Base-by-base conservation (phyloP, 1,140 invertebrate genomes). In the Alviniconcha marisindica region DNA sequence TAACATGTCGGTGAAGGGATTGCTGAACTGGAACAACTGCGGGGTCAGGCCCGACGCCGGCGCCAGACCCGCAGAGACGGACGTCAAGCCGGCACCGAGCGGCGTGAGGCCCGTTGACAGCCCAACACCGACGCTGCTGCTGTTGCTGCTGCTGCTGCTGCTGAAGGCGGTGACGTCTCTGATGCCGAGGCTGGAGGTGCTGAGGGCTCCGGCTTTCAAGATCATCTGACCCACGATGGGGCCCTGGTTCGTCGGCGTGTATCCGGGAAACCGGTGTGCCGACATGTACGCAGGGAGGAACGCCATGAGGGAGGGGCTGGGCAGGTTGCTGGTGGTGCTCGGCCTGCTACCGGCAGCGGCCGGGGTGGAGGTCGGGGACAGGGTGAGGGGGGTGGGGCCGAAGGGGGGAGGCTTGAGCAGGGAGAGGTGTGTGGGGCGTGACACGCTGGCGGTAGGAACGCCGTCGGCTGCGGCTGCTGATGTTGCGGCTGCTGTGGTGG, bases 21-120 rank as follows among this genome's bases (percentile, higher is more conserved):
- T 89, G 81, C 85, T 87, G 81, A 91, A 91, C 74, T 90, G 91
- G 83, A 91, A 91, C 73, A 89, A 87, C 63, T 87, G 83, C 77
- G 83, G 87, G 5, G 73, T 81, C 15, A 84, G 36, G 36, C 77
- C 80, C 1, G 79, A 44, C 24, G 36, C 71, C n/a, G 83, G 85
- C 12, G 85, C 82, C 1, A 83, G 31, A 21, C 60, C 42, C 14
- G 60, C 77, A 51, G 54, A 54, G n/a, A 77, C 76, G n/a, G 76
- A 48, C 18, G 76, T 54, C n/a, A 60, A 77, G 14, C 44, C 28
- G 10, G 15, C 44, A 2, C 33, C 33, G 4, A 71, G 24, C 15
- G 33, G 69, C 0, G 69, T 71, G 10, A 40, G 69, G 24, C 69
- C 69, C 7, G 33, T 14, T 0, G 69, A 38, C 48, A 79, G 36